Evolutionary conservation across 37 sponge, comb jelly and placozoan species (phyloP).

Genomic region (Ianthella basta): DNA sequence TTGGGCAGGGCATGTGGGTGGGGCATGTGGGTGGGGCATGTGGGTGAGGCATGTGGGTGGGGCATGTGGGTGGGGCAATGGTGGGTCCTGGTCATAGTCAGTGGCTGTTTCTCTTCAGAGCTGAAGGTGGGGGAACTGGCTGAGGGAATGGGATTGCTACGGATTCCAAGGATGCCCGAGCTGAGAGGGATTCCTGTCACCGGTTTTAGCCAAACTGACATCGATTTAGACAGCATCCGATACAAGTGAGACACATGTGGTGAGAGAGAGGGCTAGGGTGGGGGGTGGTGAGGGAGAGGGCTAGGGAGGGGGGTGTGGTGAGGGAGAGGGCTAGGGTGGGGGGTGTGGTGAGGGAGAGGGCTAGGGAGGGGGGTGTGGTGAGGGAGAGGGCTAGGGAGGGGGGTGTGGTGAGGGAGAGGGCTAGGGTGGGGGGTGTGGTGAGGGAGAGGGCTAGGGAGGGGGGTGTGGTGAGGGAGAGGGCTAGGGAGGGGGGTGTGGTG

Average conservation of each 20-base stretch:
- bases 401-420: too few relatives aligned
- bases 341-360: too few relatives aligned
- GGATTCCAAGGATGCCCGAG: conserved; percentile 95
- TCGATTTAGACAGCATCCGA: conserved; percentile 23
- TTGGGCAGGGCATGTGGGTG: not conserved
- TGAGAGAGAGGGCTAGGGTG: conserved; percentile 4
- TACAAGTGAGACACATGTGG: conserved; percentile 47
- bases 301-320: not conserved
- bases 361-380: too few relatives aligned
- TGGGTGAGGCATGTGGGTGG: not conserved
- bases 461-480: too few relatives aligned
- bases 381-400: too few relatives aligned
- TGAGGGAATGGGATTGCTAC: conserved; percentile 76
- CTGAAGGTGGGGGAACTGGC: conserved; percentile 84
- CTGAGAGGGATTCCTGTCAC: conserved; percentile 45
- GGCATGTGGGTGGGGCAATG: not conserved
- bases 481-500: too few relatives aligned
- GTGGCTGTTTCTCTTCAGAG: conserved; percentile 46
- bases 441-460: too few relatives aligned
- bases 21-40: not conserved
- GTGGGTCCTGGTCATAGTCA: too few relatives aligned
- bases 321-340: too few relatives aligned
- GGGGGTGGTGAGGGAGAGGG: conserved; percentile 8
- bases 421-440: too few relatives aligned
- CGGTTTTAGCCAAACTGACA: conserved; percentile 17